Base-by-base conservation (phyloP, 2,888 invertebrate genomes). In the Cerceris rybyensis region DNA sequence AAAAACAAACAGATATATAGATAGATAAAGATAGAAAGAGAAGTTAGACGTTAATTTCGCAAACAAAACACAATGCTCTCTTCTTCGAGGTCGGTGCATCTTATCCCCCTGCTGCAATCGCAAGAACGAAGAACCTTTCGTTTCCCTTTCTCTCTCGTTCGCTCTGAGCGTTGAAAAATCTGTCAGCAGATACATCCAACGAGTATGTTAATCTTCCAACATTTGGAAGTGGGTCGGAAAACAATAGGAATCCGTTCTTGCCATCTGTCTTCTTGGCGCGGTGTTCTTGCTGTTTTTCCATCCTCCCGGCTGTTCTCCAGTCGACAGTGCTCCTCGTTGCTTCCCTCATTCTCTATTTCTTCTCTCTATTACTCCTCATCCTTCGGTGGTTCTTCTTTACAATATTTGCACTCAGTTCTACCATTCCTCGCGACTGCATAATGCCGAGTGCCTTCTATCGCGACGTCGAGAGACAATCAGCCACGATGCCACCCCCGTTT, bases 151-250 rank as follows among this genome's bases (percentile, higher is more conserved):
- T 11, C 42, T 77, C 75, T 52, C 17, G 39, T n/a, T 7, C 17
- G 55, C 64, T 50, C 14, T 28, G 64, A 43, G 14, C 46, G 78
- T 54, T 61, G 73, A 46, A 78, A 78, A 79, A 78, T 78, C 70
- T 68, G 82, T 82, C 83, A 77, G 78, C 73, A 67, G 82, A 82
- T 84, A 83, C 80, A 83, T 72, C 60, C 77, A 41, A 64, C 68
- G 70, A 79, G 57, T 52, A 81, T 84, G 87, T 90, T 90, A 90
- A 90, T 90, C 89, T 88, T 84, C 63, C 83, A 83, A 84, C 85
- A 83, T 77, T 86, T 82, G 84, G 81, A 90, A 90, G 86, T 90
- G 88, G 90, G 89, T 89, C 89, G 89, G 79, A 86, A 88, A 88
- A 90, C 90, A 90, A 90, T 90, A 84, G 86, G 72, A 63, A 82